A percentile compares a stretch with the other conserved stretches of the same genome.
Evolutionary conservation across 2,113 vertebrate species (phyloP).

Genomic region (Machaerirhynchus nigripectus): DNA sequence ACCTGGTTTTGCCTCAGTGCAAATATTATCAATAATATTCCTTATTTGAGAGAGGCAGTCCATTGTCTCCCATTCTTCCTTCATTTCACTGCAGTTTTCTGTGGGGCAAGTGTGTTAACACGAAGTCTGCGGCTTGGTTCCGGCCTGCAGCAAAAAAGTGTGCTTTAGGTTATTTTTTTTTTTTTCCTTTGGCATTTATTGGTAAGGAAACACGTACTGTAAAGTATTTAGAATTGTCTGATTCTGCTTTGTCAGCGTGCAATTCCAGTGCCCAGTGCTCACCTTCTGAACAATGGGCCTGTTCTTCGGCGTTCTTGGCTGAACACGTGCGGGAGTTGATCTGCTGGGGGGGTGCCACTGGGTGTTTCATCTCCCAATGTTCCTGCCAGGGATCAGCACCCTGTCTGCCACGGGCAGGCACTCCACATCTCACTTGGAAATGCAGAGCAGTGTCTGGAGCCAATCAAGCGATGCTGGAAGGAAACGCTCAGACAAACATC

Average conservation of each 20-base stretch:
- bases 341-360: background rate
- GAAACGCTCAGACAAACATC: background rate
- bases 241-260: background rate
- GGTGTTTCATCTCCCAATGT: background rate
- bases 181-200: background rate
- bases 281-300: background rate
- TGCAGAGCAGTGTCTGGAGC: background rate
- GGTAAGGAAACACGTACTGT: background rate
- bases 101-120: background rate
- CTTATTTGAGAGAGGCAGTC: background rate
- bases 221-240: background rate
- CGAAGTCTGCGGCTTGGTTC: background rate
- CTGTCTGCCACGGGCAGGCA: background rate
- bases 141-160: background rate
- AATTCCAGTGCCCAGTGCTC: background rate
- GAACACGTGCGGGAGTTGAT: background rate
- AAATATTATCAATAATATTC: background rate
- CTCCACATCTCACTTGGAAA: background rate
- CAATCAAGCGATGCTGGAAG: background rate
- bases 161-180: background rate
- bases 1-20: background rate
- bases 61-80: background rate
- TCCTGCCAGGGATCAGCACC: background rate
- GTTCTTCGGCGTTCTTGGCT: background rate
- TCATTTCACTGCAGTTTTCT: background rate